Evolutionary conservation across 1,140 invertebrate species (phyloP).

Genomic region (Anadara kagoshimensis): DNA sequence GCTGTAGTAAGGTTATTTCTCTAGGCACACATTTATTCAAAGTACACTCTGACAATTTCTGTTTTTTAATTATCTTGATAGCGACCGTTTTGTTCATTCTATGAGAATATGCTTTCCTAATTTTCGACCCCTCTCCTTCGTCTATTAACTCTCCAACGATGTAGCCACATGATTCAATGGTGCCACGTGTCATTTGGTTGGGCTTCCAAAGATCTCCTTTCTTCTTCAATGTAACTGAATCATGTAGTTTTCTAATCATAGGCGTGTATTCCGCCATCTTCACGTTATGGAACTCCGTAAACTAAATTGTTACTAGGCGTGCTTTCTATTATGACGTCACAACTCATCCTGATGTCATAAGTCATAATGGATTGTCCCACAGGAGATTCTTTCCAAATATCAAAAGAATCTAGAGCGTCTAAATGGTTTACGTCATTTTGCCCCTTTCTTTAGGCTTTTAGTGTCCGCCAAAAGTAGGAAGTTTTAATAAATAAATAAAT

Average conservation of each 20-base stretch:
- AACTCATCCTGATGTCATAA: too few species aligned
- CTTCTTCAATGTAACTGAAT: slow-evolving; percentile 4
- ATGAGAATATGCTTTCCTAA: slow-evolving; percentile 83
- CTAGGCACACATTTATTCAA: slow-evolving; percentile 87
- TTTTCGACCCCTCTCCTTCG: slow-evolving; percentile 85
- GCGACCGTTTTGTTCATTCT: slow-evolving; percentile 84
- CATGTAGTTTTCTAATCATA: slow-evolving; percentile 13
- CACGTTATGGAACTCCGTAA: not conserved
- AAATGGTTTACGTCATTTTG: too few species aligned
- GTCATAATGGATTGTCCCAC: too few species aligned
- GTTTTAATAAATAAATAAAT: too few species aligned
- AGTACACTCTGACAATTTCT: slow-evolving; percentile 84
- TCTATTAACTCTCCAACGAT: slow-evolving; percentile 84
- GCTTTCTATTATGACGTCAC: too few species aligned
- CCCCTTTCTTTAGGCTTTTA: too few species aligned
- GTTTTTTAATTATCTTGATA: slow-evolving; percentile 89
- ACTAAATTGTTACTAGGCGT: too few species aligned
- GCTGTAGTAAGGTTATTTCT: slow-evolving; percentile 83
- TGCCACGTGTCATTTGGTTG: slow-evolving; percentile 62
- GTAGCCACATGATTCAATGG: slow-evolving; percentile 85
- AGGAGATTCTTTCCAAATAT: too few species aligned
- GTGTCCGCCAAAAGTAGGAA: too few species aligned
- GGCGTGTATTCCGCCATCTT: slow-evolving; percentile 22
- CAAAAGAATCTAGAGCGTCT: too few species aligned
- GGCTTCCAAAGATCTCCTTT: slow-evolving; percentile 37